Percentiles rank a stretch among this genome's conserved stretches.
Conservation (phyloP, 2,797 vertebrate species). For the Hipposideros larvatus region DNA sequence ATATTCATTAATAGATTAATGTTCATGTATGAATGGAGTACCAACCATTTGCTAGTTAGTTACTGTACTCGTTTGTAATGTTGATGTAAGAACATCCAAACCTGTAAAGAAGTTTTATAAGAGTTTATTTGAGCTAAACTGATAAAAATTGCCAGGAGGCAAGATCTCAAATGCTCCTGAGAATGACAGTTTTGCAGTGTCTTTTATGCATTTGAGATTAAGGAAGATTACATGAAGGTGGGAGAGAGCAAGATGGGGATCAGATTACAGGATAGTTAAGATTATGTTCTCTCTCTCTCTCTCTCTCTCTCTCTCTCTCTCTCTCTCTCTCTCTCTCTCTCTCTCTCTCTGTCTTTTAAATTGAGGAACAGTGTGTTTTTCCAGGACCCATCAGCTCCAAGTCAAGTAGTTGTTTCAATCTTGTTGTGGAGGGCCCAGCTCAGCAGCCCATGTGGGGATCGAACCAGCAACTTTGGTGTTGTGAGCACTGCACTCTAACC, state of each 20-base stretch:
- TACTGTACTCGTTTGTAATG: not conserved
- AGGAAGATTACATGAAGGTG: not conserved
- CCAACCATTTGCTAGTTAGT: not conserved
- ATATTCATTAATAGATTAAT: not conserved
- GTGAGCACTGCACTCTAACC: too few relatives aligned
- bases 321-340: too few relatives aligned
- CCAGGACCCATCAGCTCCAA: too few relatives aligned
- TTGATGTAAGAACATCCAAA: not conserved
- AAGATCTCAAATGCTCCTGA: not conserved
- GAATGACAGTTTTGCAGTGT: not conserved
- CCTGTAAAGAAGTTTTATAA: not conserved
- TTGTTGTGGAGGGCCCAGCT: too few relatives aligned
- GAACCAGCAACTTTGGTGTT: too few relatives aligned
- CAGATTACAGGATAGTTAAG: not conserved
- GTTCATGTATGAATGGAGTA: not conserved
- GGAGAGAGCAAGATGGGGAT: not conserved
- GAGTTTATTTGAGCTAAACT: not conserved
- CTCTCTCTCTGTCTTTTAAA: too few relatives aligned
- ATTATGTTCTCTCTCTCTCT: not conserved
- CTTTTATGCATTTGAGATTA: not conserved
- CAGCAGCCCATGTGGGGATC: too few relatives aligned
- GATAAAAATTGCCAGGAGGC: not conserved
- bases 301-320: too few relatives aligned
- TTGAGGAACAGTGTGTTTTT: too few relatives aligned
- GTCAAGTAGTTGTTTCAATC: too few relatives aligned